These are phyloP conservation scores for Elephas maximus DNA, from an alignment of 2,113 vertebrate genomes.

Conservation along the genomic window DNA sequence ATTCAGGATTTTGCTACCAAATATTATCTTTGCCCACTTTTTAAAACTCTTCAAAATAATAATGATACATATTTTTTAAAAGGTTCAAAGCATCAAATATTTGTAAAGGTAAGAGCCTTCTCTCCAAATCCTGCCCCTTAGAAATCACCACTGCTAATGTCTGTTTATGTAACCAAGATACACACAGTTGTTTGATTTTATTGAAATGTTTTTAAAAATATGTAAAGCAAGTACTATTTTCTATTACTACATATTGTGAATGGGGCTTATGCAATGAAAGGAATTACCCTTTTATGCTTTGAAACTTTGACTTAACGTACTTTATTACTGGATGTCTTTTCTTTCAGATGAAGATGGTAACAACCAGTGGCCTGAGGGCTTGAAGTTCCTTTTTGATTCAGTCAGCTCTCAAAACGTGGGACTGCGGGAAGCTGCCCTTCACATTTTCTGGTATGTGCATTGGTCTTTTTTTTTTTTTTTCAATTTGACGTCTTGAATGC, in stretches of 20 bases:
- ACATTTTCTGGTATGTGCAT: constrained; percentile 96
- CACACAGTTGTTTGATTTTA: not conserved
- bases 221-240: not conserved
- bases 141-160: not conserved
- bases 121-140: not conserved
- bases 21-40: not conserved
- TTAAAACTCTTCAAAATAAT: not conserved
- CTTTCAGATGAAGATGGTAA: constrained; percentile 97
- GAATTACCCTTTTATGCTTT: not conserved
- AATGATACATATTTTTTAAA: not conserved
- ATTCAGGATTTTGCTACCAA: constrained; percentile 1
- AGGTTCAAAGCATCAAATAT: not conserved
- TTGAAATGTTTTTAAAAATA: not conserved
- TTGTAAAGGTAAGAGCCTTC: not conserved
- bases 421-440: constrained; percentile 96
- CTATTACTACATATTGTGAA: not conserved
- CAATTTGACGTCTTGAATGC: constrained; percentile 1
- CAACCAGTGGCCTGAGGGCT: constrained; percentile 98
- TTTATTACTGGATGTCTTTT: constrained; percentile 54
- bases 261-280: constrained; percentile 11
- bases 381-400: constrained; percentile 99
- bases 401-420: constrained; percentile 96
- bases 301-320: not conserved
- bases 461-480: not conserved
- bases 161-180: not conserved